Conservation (phyloP, 35 echinoderm and acorn worm genomes). For the Antedon bifida region DNA sequence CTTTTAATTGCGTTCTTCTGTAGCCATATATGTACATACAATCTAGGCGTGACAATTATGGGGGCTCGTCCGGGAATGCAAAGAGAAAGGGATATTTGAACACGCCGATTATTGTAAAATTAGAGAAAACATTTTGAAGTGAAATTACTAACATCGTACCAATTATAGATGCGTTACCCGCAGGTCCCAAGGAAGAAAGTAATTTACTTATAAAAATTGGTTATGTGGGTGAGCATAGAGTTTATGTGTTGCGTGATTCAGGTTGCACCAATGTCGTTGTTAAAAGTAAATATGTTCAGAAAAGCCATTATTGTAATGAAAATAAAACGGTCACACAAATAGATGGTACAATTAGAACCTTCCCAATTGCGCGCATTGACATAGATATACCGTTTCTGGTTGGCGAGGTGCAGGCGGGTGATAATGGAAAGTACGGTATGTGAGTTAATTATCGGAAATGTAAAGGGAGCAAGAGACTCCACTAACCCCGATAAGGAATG, state of each 20-base stretch:
- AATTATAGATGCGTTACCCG: too few relatives aligned
- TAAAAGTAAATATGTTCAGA: background rate
- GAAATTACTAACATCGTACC: too few relatives aligned
- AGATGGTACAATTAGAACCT: background rate
- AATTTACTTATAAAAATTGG: background rate
- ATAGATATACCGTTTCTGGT: background rate
- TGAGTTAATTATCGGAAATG: background rate
- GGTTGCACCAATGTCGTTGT: background rate
- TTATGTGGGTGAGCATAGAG: background rate
- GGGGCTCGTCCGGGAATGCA: too few relatives aligned
- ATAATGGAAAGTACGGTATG: background rate
- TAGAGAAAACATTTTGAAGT: too few relatives aligned
- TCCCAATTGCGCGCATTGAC: background rate
- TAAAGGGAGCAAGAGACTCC: background rate
- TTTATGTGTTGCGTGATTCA: background rate
- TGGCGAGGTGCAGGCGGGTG: background rate
- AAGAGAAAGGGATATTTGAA: too few relatives aligned
- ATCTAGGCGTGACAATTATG: too few relatives aligned
- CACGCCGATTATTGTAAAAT: too few relatives aligned
- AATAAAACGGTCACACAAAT: background rate
- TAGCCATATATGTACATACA: too few relatives aligned
- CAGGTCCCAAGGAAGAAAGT: too few relatives aligned
- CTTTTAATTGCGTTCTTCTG: too few relatives aligned
- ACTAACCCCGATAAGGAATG: background rate
- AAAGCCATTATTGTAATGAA: background rate